phyloP scores from a whole-genome alignment of 2,797 vertebrate species.

The Hippocampus kuda region DNA sequence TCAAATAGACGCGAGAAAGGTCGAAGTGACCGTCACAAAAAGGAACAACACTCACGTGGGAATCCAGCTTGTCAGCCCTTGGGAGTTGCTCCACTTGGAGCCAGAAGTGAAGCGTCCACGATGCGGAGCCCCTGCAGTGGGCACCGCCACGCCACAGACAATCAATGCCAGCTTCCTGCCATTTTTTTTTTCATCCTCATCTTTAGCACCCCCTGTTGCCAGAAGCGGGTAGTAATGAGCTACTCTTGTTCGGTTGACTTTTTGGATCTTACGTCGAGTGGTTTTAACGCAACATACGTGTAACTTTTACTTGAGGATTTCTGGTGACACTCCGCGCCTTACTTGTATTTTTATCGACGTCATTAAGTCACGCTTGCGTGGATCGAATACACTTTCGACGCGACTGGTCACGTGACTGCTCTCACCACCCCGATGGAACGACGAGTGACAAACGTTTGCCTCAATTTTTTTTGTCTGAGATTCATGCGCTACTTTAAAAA shows the following conservation, averaged over 20 bases:
- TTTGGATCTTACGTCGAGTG: no score
- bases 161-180: neutral
- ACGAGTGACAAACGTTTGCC: no score
- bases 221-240: neutral
- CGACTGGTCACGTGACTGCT: no score
- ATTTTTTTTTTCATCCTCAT: neutral
- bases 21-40: neutral
- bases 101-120: neutral
- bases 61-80: constrained; percentile 40
- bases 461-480: no score
- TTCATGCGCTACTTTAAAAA: no score
- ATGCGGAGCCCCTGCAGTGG: neutral
- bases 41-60: neutral
- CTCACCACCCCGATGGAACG: no score
- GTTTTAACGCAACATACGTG: no score
- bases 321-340: no score
- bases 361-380: no score
- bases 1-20: neutral
- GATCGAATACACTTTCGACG: no score
- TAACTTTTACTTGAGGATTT: no score
- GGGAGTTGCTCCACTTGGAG: constrained; percentile 44
- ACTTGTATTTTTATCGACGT: neutral
- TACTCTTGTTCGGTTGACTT: neutral
- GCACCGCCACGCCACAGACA: neutral
- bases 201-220: neutral